Evolutionary conservation across 2,797 vertebrate species (phyloP).

Genomic region (Acrocephalus scirpaceus): DNA sequence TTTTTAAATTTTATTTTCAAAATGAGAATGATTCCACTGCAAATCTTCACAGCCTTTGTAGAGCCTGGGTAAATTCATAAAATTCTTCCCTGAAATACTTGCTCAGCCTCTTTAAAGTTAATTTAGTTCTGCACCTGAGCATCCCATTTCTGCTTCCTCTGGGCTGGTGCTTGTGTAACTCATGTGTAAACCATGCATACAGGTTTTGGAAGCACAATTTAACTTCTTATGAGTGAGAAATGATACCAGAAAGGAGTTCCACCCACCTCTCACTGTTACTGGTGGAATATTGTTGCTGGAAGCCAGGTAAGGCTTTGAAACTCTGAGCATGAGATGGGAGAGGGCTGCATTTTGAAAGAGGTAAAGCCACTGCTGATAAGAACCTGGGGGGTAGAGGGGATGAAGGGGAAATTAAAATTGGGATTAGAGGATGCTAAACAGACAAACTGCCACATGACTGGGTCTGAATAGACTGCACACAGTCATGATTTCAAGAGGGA

Average conservation of each 20-base stretch:
- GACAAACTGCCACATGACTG: background rate
- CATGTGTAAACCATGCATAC: background rate
- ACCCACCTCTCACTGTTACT: background rate
- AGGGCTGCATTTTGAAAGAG: rapidly evolving
- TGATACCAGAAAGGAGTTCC: background rate
- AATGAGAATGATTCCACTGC: background rate
- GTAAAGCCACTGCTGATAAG: background rate
- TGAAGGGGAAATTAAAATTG: background rate
- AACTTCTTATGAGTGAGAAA: background rate
- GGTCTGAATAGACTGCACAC: background rate
- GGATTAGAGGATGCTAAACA: background rate
- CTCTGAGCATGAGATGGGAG: background rate
- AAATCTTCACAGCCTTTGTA: background rate
- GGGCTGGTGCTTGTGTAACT: background rate
- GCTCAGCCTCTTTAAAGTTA: conserved; percentile 13
- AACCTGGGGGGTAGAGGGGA: rapidly evolving
- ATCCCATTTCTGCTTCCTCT: background rate
- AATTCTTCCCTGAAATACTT: background rate
- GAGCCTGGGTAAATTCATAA: background rate
- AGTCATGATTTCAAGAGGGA: background rate
- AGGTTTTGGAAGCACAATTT: background rate
- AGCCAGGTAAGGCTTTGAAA: background rate
- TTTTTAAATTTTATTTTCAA: background rate
- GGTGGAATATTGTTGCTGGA: background rate
- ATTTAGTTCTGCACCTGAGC: conserved; percentile 13